Conservation (phyloP, 2,888 invertebrate genomes). For the Anthrax anthrax region DNA sequence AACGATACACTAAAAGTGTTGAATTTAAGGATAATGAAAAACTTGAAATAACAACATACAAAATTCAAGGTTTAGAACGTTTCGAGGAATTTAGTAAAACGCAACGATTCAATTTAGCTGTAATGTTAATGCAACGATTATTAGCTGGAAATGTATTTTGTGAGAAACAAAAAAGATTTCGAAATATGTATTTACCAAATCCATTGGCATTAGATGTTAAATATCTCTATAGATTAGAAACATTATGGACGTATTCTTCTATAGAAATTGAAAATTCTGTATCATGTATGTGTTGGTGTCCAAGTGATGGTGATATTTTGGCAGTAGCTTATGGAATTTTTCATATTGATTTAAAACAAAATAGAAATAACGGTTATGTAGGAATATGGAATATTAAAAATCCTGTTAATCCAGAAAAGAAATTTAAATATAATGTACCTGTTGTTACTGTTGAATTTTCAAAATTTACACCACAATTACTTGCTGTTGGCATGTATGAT, state of each 20-base stretch:
- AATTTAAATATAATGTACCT: constrained; percentile 46
- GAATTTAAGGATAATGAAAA: constrained; percentile 37
- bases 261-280: constrained; percentile 30
- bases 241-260: constrained; percentile 52
- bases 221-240: constrained; percentile 49
- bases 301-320: constrained; percentile 51
- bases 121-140: constrained; percentile 53
- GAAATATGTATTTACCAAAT: constrained; percentile 47
- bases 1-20: constrained; percentile 20
- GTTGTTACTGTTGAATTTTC: constrained; percentile 61
- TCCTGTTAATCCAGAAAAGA: constrained; percentile 58
- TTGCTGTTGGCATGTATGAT: constrained; percentile 61
- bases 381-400: constrained; percentile 72
- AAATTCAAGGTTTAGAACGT: constrained; percentile 21
- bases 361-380: constrained; percentile 45
- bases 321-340: constrained; percentile 63
- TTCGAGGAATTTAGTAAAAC: constrained; percentile 19
- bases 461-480: constrained; percentile 47
- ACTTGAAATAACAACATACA: constrained; percentile 28
- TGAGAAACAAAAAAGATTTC: constrained; percentile 52
- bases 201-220: constrained; percentile 47
- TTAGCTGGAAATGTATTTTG: constrained; percentile 52
- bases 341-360: constrained; percentile 35
- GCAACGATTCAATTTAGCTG: constrained; percentile 43
- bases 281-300: constrained; percentile 50